These are phyloP conservation scores for Apodemia duryi DNA, from an alignment of 2,888 invertebrate genomes.

Conservation along the genomic window DNA sequence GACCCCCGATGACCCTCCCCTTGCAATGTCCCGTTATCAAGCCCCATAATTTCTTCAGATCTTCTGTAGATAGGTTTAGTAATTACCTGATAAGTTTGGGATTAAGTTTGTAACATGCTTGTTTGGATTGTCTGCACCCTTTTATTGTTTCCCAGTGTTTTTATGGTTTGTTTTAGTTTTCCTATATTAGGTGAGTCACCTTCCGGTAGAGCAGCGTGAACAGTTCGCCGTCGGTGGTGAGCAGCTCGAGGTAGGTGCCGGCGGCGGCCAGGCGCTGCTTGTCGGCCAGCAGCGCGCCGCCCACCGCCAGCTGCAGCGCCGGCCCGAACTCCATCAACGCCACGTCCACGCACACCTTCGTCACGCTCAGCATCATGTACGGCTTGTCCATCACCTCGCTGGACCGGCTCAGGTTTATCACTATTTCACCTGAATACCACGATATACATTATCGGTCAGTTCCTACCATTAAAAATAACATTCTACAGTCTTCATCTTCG, in stretches of 20 bases:
- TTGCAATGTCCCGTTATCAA: no score
- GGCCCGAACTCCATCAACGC: constrained; percentile 89
- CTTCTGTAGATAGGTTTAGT: no score
- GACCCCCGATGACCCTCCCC: no score
- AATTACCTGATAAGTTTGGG: no score
- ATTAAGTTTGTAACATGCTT: no score
- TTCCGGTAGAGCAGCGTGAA: constrained; percentile 87
- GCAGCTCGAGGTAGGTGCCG: constrained; percentile 88
- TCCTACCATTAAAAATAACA: no score
- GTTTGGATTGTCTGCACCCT: no score
- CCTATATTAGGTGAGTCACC: constrained; percentile 52
- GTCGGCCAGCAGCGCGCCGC: constrained; percentile 79
- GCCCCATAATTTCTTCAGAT: no score
- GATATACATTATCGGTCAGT: no score
- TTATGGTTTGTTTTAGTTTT: no score
- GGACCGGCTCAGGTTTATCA: constrained; percentile 82
- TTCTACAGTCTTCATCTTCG: no score
- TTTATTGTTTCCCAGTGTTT: no score
- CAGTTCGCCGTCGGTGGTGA: constrained; percentile 84
- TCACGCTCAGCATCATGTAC: constrained; percentile 85
- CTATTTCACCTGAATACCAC: constrained; percentile 72
- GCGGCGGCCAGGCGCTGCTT: constrained; percentile 85
- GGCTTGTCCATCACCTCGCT: constrained; percentile 83
- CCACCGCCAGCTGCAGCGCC: constrained; percentile 82
- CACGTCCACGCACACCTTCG: constrained; percentile 84